phyloP scores from a whole-genome alignment of 2,888 invertebrate genomes.

The Eupsilia transversa region DNA sequence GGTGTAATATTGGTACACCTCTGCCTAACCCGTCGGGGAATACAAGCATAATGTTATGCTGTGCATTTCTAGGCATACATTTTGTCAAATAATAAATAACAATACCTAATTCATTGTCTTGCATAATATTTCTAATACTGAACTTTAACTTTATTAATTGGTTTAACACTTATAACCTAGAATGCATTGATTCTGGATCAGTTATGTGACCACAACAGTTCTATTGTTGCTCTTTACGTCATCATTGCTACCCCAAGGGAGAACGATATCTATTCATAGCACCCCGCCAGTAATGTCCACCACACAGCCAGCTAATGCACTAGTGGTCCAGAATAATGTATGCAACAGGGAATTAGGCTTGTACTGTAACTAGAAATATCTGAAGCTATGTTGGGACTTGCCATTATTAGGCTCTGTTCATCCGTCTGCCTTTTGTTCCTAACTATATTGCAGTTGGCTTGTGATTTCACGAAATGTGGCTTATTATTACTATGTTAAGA shows the following conservation, averaged over 20 bases:
- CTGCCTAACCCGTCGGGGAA: not conserved
- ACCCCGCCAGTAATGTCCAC: not conserved
- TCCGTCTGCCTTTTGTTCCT: not conserved
- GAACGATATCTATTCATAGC: constrained; percentile 32
- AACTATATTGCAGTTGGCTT: not conserved
- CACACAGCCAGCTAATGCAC: constrained; percentile 14
- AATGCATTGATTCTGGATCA: not conserved
- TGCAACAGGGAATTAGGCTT: constrained; percentile 14
- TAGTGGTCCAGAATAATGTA: constrained; percentile 38
- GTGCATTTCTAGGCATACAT: not conserved
- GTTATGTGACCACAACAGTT: not conserved
- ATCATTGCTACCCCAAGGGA: not conserved
- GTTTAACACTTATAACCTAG: not conserved
- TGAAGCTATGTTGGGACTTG: constrained; percentile 6
- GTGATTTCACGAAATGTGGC: not conserved
- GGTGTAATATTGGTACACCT: not conserved
- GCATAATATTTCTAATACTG: not conserved
- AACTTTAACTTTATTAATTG: no score
- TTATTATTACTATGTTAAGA: not conserved
- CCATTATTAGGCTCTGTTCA: not conserved
- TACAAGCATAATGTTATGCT: not conserved
- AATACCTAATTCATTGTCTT: not conserved
- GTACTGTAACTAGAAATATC: constrained; percentile 16
- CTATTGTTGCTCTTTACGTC: constrained; percentile 1
- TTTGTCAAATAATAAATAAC: not conserved